Conservation (phyloP, 1,140 invertebrate species). For the Dinoponera quadriceps region DNA sequence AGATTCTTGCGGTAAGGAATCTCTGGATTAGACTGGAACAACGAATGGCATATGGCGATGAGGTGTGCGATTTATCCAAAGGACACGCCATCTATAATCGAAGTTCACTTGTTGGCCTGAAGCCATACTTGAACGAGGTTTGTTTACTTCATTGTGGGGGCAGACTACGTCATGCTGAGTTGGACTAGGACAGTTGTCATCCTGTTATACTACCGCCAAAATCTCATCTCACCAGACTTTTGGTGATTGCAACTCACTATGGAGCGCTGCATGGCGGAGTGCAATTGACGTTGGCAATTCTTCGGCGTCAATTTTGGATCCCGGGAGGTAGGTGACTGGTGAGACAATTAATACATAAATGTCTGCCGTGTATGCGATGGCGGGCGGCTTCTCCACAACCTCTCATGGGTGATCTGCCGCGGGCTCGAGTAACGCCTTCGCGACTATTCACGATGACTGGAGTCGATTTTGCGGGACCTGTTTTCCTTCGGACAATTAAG, state of each 20-base stretch:
- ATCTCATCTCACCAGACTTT: not conserved
- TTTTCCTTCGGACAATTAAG: not conserved
- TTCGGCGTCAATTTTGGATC: not conserved
- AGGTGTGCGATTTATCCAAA: too few species aligned
- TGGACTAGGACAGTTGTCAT: not conserved
- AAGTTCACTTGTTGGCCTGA: too few species aligned
- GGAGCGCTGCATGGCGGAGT: not conserved
- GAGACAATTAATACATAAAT: too few species aligned
- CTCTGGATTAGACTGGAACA: too few species aligned
- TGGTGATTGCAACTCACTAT: not conserved
- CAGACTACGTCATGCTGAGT: not conserved
- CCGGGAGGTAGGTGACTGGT: too few species aligned
- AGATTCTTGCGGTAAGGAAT: too few species aligned
- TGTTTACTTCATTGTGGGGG: not conserved
- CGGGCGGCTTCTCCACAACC: too few species aligned
- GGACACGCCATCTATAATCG: too few species aligned
- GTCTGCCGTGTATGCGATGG: too few species aligned
- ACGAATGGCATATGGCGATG: too few species aligned
- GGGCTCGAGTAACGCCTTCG: conserved; percentile 68
- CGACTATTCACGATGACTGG: conserved; percentile 76
- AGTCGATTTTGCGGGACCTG: conserved; percentile 76
- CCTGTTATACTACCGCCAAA: not conserved
- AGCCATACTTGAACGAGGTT: not conserved
- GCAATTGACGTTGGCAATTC: not conserved
- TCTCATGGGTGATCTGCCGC: too few species aligned